Percentiles rank a stretch among this genome's conserved stretches.
Evolutionary conservation across 2,797 vertebrate genomes (phyloP).

Genomic region (Ficedula albicollis): DNA sequence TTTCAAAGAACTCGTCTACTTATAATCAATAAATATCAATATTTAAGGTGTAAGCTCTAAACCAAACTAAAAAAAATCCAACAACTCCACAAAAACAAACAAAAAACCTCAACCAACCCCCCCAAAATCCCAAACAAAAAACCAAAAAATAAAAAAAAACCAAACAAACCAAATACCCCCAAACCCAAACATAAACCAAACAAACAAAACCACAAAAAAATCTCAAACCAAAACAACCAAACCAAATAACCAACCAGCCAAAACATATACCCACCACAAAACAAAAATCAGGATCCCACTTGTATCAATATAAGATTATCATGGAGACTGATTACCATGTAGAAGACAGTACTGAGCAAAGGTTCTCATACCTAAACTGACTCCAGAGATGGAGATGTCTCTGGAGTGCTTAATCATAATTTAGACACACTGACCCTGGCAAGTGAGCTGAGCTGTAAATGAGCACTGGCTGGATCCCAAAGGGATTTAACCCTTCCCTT

Average conservation of each 20-base stretch:
- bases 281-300: not conserved
- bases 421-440: not conserved
- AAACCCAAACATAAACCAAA: not conserved
- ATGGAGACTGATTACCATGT: not conserved
- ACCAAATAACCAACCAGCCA: not conserved
- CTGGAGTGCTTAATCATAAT: not conserved
- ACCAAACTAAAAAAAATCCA: too few relatives aligned
- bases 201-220: not conserved
- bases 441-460: not conserved
- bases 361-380: not conserved
- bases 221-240: not conserved
- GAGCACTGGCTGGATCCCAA: not conserved
- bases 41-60: not conserved
- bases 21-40: not conserved
- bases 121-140: not conserved
- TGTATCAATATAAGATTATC: not conserved
- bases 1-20: not conserved
- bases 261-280: not conserved
- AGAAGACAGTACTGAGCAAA: not conserved
- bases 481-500: not conserved
- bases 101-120: accelerated
- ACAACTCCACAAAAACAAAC: not conserved
- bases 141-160: too few relatives aligned
- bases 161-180: not conserved
- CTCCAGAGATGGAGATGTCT: not conserved